Conservation (phyloP, 2,113 vertebrate species). For the Rattus norvegicus region DNA sequence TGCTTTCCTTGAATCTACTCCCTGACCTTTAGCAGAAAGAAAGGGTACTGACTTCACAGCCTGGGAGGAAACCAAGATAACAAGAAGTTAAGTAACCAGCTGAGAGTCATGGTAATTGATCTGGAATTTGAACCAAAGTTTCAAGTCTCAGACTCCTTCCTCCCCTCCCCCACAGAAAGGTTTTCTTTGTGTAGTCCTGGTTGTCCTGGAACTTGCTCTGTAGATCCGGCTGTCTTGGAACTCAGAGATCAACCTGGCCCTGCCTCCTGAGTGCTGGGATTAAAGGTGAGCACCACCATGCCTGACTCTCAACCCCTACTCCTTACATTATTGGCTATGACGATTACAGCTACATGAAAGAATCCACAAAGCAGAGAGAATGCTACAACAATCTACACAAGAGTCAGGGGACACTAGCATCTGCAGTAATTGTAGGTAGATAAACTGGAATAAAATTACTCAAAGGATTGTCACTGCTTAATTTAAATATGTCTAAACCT, state of each 20-base stretch:
- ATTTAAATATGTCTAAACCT: slow-evolving; percentile 47
- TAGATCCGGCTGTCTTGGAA: neutral
- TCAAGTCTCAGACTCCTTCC: neutral
- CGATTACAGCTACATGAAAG: slow-evolving; percentile 18
- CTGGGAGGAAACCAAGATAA: slow-evolving; percentile 48
- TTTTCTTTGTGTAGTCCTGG: neutral
- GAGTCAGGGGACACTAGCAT: slow-evolving; percentile 11
- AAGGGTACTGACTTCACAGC: slow-evolving; percentile 10
- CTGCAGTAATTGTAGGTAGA: slow-evolving; percentile 4
- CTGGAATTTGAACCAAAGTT: slow-evolving; percentile 63
- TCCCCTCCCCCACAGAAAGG: neutral
- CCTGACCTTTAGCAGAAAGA: slow-evolving; percentile 33
- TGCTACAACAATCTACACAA: slow-evolving; percentile 9
- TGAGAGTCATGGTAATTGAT: neutral
- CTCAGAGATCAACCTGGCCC: neutral
- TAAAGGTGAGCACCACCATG: neutral
- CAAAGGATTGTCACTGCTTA: slow-evolving; percentile 19
- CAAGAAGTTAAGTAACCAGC: slow-evolving; percentile 29
- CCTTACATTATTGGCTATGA: slow-evolving; percentile 35
- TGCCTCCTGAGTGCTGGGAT: neutral
- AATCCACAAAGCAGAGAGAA: slow-evolving; percentile 47
- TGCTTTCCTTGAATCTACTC: slow-evolving; percentile 46
- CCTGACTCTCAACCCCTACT: neutral
- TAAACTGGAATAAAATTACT: slow-evolving; percentile 10
- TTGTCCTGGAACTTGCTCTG: neutral